These are phyloP conservation scores for Tapera naevia DNA, from an alignment of 2,797 vertebrate genomes.

Conservation along the genomic window DNA sequence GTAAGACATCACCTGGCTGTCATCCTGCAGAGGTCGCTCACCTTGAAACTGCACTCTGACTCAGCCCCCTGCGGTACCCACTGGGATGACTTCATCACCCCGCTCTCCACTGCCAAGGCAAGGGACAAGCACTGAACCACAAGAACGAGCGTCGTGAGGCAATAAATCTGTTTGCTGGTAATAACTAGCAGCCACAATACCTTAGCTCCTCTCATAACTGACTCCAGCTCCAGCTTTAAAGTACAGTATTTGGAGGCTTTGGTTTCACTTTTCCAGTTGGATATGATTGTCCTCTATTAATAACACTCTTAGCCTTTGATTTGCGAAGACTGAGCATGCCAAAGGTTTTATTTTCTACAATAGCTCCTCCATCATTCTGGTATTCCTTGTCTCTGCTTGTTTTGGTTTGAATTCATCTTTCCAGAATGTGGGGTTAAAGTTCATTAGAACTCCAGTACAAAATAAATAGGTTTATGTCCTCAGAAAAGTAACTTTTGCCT, in stretches of 20 bases:
- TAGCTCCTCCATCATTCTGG: constrained; percentile 2
- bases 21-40: neutral
- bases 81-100: neutral
- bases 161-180: neutral
- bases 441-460: neutral
- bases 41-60: neutral
- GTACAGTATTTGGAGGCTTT: neutral
- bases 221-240: neutral
- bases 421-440: neutral
- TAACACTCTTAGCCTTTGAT: neutral
- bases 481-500: neutral
- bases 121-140: neutral
- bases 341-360: constrained; percentile 23
- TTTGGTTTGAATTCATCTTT: constrained; percentile 42
- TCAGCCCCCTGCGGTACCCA: neutral
- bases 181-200: neutral
- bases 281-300: neutral
- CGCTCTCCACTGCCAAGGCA: neutral
- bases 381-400: constrained; percentile 22
- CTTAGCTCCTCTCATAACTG: neutral
- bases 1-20: neutral
- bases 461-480: neutral
- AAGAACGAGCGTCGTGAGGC: neutral
- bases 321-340: neutral
- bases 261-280: neutral